Conservation (phyloP, 2,113 vertebrate genomes). For the Danio rerio region GRCz12tu NC_133184.1:28624001-28624500, state of each 20-base stretch:
- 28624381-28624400: slow-evolving; percentile 37
- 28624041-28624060: background rate
- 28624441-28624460: slow-evolving; percentile 38
- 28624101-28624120: background rate
- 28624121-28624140: slow-evolving; percentile 19
- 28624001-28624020: background rate
- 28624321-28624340: slow-evolving; percentile 20
- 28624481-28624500: slow-evolving; percentile 60
- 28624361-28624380: slow-evolving; percentile 34
- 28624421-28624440: slow-evolving; percentile 19
- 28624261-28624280: slow-evolving; percentile 46
- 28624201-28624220: slow-evolving; percentile 46
- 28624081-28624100: background rate
- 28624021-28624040: background rate
- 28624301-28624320: background rate
- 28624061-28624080: background rate
- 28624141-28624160: slow-evolving; percentile 11
- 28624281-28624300: slow-evolving; percentile 16
- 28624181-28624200: slow-evolving; percentile 21
- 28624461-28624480: slow-evolving; percentile 59
- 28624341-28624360: slow-evolving; percentile 26
- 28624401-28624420: slow-evolving; percentile 26
- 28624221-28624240: slow-evolving; percentile 52
- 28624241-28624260: slow-evolving; percentile 55
- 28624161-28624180: background rate